Evolutionary conservation across 2,888 invertebrate genomes (phyloP), one percentile per base, ranked within the genome.

Genomic region (Meghimatium bilineatum): DNA sequence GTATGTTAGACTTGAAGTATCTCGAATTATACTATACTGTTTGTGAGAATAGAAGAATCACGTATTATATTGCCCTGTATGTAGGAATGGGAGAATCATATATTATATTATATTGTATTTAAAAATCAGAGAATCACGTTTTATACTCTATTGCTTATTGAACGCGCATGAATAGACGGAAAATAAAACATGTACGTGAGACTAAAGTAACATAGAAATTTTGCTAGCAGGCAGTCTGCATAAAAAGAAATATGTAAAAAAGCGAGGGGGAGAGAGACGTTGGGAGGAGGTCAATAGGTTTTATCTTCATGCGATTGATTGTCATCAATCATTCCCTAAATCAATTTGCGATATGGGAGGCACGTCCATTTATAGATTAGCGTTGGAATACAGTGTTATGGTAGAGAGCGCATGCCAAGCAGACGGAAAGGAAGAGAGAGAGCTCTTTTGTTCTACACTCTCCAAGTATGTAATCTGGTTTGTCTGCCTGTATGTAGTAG

Each of bases 241-340:
- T n/a, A n/a, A n/a, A n/a, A n/a, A n/a, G n/a, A n/a, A 74, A 26
- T 44, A 49, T 44, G 75, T 52, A 29, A 75, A 52, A 52, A 52
- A 75, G 75, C 26, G 52, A 75, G 75, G 52, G 75, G 52, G 75
- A 49, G 75, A 56, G 56, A 56, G 75, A 52, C 8, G 3, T 34
- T 1, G 36, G 5, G 23, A 56, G 26, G 34, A 32, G 36, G 29
- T 56, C 76, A 76, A 34, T 60, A 32, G 34, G 32, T 76, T 76
- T 32, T 76, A 56, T 76, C 76, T 56, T 60, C 36, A 44, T 10
- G 72, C 72, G 72, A 72, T 77, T 77, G 77, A 77, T 77, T 77
- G 77, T 38, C 77, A 77, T 77, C 77, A 77, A 77, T 77, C 77
- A 77, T 63, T 77, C 77, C 20, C 63, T 77, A 63, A 77, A 77